A percentile compares a stretch with the other conserved stretches of the same genome.
phyloP scores from a whole-genome alignment of 2,797 vertebrate species.

The Cuniculus paca region DNA sequence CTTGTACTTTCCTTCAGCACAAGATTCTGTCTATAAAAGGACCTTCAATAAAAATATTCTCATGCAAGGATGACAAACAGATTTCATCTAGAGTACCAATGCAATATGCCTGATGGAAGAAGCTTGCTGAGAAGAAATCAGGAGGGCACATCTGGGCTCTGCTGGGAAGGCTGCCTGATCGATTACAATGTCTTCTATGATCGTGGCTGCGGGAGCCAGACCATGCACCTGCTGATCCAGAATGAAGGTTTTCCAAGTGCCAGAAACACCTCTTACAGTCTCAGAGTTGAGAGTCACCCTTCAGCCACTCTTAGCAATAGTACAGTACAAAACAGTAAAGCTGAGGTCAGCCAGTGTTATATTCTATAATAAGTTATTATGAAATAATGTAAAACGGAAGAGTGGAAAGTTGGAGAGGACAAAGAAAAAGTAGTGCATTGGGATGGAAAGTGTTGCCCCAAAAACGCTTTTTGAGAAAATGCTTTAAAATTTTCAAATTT shows the following conservation, averaged over 20 bases:
- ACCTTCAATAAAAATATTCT: not conserved
- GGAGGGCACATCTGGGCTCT: not conserved
- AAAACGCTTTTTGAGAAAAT: not conserved
- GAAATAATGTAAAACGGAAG: not conserved
- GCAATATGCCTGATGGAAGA: not conserved
- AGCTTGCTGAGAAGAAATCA: not conserved
- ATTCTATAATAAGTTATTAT: not conserved
- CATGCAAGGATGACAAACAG: not conserved
- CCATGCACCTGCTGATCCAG: not conserved
- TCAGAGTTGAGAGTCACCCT: not conserved
- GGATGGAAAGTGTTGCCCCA: not conserved
- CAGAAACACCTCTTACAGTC: not conserved
- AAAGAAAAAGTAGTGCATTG: too few species aligned
- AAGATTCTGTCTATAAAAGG: not conserved
- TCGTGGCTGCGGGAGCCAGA: not conserved
- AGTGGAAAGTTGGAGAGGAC: not conserved
- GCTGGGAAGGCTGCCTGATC: not conserved
- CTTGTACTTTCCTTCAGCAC: not conserved
- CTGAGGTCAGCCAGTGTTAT: not conserved
- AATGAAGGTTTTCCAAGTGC: not conserved
- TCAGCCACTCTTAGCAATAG: not conserved
- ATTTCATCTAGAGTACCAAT: not conserved
- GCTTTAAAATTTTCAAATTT: constrained; percentile 5
- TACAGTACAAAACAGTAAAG: not conserved
- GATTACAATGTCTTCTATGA: not conserved